Conservation (phyloP, 1,140 invertebrate species). For the Drosophila quadrilineata region DNA sequence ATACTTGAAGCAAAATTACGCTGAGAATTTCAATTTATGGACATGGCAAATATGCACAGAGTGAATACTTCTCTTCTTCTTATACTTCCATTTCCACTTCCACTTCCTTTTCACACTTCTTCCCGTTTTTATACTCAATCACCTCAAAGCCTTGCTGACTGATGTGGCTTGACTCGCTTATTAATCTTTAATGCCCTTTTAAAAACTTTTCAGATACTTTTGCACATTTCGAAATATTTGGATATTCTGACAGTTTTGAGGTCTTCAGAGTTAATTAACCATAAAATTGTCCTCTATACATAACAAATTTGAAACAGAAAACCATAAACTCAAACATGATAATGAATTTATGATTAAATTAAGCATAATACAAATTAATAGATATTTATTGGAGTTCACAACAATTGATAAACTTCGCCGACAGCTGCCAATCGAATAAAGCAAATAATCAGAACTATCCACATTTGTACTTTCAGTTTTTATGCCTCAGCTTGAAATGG, state of each 20-base stretch:
- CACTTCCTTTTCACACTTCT: neutral
- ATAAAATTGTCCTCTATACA: too few relatives aligned
- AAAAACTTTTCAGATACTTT: too few relatives aligned
- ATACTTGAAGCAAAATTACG: neutral
- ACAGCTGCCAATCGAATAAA: conserved; percentile 27
- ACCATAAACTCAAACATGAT: neutral
- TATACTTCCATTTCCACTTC: neutral
- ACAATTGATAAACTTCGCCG: conserved; percentile 6
- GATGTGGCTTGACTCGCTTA: too few relatives aligned
- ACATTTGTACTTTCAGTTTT: too few relatives aligned
- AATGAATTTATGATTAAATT: neutral
- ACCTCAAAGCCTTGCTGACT: too few relatives aligned
- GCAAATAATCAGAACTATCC: conserved; percentile 26
- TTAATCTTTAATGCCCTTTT: too few relatives aligned
- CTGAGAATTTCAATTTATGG: conserved; percentile 2
- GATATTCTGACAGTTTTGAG: too few relatives aligned
- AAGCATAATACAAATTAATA: neutral
- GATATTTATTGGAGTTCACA: neutral
- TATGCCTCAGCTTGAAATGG: too few relatives aligned
- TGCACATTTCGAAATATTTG: too few relatives aligned
- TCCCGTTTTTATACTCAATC: neutral
- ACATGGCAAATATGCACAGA: neutral
- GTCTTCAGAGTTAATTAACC: too few relatives aligned
- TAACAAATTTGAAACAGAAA: neutral
- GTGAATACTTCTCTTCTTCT: neutral